Evolutionary conservation across 2,888 invertebrate species (phyloP), one percentile per base, ranked within the genome.

Genomic region (Chydorus sphaericus): DNA sequence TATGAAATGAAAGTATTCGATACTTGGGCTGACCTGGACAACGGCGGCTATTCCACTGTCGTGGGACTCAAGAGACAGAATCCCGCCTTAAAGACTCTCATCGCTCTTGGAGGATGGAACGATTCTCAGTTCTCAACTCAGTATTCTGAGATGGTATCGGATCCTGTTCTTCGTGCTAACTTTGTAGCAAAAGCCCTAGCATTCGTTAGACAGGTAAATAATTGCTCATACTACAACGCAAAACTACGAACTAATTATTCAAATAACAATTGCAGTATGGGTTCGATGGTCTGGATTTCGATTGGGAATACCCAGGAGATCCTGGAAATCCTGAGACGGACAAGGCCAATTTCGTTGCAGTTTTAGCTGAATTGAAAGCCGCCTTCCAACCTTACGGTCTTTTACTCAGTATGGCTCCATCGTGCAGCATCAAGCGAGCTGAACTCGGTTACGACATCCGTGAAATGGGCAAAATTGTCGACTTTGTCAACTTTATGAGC

Each of bases 241-340:
- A 16, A 14, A 20, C 23, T 20, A 1, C n/a, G 39, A 1, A 39
- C 6, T 14, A 16, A 16, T 39, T 7, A 4, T 4, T 1, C 23
- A 39, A 1, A 16, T 16, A 16, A 20, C 8, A 39, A 38, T 4
- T 69, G 38, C 69, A 70, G 4, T 70, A 81, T 62, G 72, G 72
- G 0, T 85, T 85, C 60, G 81, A 85, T 63, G 84, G 84, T 2
- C 69, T 84, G 0, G 83, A 85, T 63, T 51, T 84, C 0, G 83
- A 84, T 65, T 85, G 84, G 83, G 61, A 62, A 50, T 62, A 62
- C 48, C 62, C 62, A 8, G 59, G 60, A 3, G 54, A 62, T 30
- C 59, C 61, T 10, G 44, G 44, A 44, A 61, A 52, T n/a, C 62
- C 62, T 20, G 62, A 62, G 57, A n/a, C n/a, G n/a, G 64, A 64